These are phyloP conservation scores for Labeo calbasu DNA, from an alignment of 2,797 vertebrate species.

Conservation along the genomic window DNA sequence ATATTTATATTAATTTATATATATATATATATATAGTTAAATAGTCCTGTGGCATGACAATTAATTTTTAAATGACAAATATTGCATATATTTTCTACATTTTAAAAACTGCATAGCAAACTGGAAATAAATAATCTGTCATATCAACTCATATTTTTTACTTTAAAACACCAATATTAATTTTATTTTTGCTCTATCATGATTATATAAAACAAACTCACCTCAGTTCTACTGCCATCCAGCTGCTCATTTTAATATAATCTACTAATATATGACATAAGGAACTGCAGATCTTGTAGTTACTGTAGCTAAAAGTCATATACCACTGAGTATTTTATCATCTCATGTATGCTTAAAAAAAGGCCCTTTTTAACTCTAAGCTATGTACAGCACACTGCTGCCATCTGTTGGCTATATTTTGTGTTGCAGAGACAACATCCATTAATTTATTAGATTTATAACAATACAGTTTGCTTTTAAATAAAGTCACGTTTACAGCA, in stretches of 20 bases:
- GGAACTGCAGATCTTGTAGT: background rate
- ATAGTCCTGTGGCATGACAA: background rate
- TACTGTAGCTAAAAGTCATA: slow-evolving; percentile 9
- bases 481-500: background rate
- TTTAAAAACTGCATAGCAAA: background rate
- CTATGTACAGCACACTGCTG: slow-evolving; percentile 71
- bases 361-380: too few species aligned
- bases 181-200: background rate
- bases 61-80: background rate
- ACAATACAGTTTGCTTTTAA: background rate
- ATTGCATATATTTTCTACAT: background rate
- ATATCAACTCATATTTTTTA: background rate
- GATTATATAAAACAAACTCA: slow-evolving; percentile 9
- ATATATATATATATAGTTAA: background rate
- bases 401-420: slow-evolving; percentile 74
- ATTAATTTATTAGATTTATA: slow-evolving; percentile 5
- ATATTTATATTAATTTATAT: background rate
- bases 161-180: background rate
- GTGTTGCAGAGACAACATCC: background rate
- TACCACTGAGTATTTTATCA: background rate
- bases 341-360: background rate
- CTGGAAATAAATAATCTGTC: background rate
- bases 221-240: slow-evolving; percentile 1
- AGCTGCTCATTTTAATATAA: background rate
- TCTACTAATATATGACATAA: background rate